phyloP scores from a whole-genome alignment of 2,797 vertebrate genomes.

The Pteronotus mesoamericanus region DNA sequence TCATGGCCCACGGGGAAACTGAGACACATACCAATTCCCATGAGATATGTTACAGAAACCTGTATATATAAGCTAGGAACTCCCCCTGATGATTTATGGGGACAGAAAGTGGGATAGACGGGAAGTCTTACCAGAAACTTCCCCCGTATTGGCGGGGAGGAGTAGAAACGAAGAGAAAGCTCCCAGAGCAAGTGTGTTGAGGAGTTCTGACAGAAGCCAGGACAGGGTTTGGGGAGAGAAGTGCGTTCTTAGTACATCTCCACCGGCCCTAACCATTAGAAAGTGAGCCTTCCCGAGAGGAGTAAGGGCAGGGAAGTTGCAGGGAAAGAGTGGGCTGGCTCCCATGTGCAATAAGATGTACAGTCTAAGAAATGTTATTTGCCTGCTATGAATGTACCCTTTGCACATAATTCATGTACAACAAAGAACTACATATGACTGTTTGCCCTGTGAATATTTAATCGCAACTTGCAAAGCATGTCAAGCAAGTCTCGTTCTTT shows the following conservation, averaged over 20 bases:
- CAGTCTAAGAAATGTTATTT: background rate
- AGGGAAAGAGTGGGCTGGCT: background rate
- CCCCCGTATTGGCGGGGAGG: background rate
- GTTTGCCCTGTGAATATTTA: conserved; percentile 50
- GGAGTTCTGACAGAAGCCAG: background rate
- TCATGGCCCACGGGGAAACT: background rate
- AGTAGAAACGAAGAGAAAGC: background rate
- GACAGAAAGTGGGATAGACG: background rate
- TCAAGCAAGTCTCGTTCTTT: background rate
- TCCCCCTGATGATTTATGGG: background rate
- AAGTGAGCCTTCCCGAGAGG: background rate
- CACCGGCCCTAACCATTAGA: background rate
- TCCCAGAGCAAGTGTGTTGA: background rate
- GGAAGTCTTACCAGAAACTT: background rate
- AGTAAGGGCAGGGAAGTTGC: background rate
- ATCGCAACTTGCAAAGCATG: conserved; percentile 28
- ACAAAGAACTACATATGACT: background rate
- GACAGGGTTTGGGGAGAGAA: background rate
- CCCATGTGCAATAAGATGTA: background rate
- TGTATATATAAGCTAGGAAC: background rate
- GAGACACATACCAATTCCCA: background rate
- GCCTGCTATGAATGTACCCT: background rate
- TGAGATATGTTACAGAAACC: background rate
- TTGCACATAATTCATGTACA: background rate
- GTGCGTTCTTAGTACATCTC: too few relatives aligned